These are phyloP conservation scores for Bombyx mori DNA, from an alignment of 1,140 invertebrate genomes.

Conservation along the genomic window DNA sequence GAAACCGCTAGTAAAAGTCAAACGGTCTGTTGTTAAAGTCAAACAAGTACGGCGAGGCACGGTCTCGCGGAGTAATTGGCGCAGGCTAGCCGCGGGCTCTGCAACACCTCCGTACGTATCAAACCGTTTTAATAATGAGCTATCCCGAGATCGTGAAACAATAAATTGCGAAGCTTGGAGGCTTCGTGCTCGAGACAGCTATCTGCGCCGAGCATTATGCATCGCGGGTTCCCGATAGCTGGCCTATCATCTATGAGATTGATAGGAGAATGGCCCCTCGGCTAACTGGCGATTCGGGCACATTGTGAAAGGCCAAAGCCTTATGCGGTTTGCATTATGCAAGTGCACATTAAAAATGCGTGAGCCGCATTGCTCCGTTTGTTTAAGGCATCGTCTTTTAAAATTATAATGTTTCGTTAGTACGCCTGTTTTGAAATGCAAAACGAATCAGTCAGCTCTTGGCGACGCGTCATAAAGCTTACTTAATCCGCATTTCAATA, in stretches of 20 bases:
- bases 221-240: constrained; percentile 53
- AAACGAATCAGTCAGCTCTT: too few relatives aligned
- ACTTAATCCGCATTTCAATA: too few relatives aligned
- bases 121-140: constrained; percentile 71
- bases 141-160: constrained; percentile 66
- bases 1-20: constrained; percentile 44
- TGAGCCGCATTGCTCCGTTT: too few relatives aligned
- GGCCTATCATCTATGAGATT: constrained; percentile 66
- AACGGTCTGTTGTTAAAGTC: constrained; percentile 47
- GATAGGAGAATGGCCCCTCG: constrained; percentile 65
- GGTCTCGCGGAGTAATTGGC: constrained; percentile 55
- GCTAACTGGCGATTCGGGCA: constrained; percentile 44
- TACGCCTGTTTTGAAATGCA: too few relatives aligned
- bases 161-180: constrained; percentile 69
- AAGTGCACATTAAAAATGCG: constrained; percentile 27
- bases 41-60: constrained; percentile 41
- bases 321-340: constrained; percentile 29
- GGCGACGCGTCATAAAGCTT: too few relatives aligned
- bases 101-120: constrained; percentile 65
- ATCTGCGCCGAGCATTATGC: constrained; percentile 65
- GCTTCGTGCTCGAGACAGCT: constrained; percentile 67
- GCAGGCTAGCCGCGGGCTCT: constrained; percentile 42
- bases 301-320: constrained; percentile 39
- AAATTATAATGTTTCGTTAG: too few relatives aligned
- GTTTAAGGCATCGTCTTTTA: too few relatives aligned